Evolutionary conservation across 2,797 vertebrate species (phyloP), one percentile per base, ranked within the genome.

Genomic region (Cirrhinus molitorella): DNA sequence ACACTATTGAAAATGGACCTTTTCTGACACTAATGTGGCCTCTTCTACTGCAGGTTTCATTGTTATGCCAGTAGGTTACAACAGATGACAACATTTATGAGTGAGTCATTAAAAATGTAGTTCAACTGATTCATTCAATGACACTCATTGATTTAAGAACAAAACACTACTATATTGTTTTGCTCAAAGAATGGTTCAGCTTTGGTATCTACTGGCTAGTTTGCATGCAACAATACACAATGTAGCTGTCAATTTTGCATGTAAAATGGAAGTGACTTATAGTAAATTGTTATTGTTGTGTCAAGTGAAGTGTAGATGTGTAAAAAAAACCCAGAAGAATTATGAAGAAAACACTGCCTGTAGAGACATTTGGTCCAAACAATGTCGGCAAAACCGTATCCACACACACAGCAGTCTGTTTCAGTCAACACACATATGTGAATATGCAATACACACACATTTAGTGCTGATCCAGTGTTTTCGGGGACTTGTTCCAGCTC

Each of bases 401-500:
- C 37, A 78, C 25, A 49, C 43, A 65, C 61, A 51, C 16, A 37
- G 19, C 13, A 71, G 17, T 70, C 79, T 70, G 66, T 70, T 71
- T 80, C 37, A 71, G 17, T 21, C 17, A 71, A 71, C 67, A 59
- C 67, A 71, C 77, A 67, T 25, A 71, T 28, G 63, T 34, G 63
- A 51, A 37, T 53, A 53, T 40, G 63, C 19, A 34, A 74, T 79
- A 85, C 70, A 86, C 80, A 81, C 77, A 72, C 82, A 65, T 45
- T 66, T 28, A 70, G 13, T 45, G 21, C 77, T 80, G 61, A 74
- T 66, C 57, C 21, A 68, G 74, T 75, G 43, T 80, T 79, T 85
- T 77, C 47, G 79, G 57, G 37, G 51, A 78, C 37, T 78, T 83
- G 75, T 85, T 80, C 85, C 77, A 87, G 68, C 88, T 90, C 91